Base-by-base conservation (phyloP, 2,113 vertebrate species). In the Blennius ocellaris region DNA sequence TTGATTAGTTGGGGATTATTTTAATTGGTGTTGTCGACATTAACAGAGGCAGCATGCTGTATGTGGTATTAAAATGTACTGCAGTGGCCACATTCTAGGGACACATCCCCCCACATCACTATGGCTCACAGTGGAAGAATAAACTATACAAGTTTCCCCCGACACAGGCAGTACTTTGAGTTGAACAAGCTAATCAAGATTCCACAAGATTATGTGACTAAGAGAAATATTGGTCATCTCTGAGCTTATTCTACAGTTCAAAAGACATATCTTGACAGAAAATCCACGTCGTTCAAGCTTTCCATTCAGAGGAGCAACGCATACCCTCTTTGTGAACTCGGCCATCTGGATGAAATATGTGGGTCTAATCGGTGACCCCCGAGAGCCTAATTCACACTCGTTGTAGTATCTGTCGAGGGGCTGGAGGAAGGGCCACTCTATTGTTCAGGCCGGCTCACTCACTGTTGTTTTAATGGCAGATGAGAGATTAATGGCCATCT, bases 361-460 rank as follows among this genome's bases (percentile, higher is more conserved):
- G 71, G 81, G 77, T 82, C 76, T 90, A 87, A 90, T 90, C 81
- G 45, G 63, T 90, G 91, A 91, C 89, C 88, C 90, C 84, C 67
- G 43, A 71, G 84, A 87, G 88, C 63, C 85, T 82, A 83, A 88
- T 90, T 92, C 82, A 80, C 83, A 55, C 82, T 83, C 86, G 83
- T 86, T 79, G 79, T 60, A 70, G 69, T 17, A 9, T 52, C 55
- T 78, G 82, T 87, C 55, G 11, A 70, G 78, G 67, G 73, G 77
- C 65, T 36, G 72, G 72, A 87, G 76, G 78, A 77, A 69, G 83
- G 80, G 68, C 50, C 60, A 10, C 56, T 63, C 78, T 40, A 69
- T 89, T 89, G 85, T 87, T 82, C 50, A 56, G 60, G 71, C 65
- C 50, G 4, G 78, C 85, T 87, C 79, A 7, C 68, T 81, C 79